Evolutionary conservation across 2,888 invertebrate genomes (phyloP), one percentile per base, ranked within the genome.

Genomic region (Sympetrum striolatum): DNA sequence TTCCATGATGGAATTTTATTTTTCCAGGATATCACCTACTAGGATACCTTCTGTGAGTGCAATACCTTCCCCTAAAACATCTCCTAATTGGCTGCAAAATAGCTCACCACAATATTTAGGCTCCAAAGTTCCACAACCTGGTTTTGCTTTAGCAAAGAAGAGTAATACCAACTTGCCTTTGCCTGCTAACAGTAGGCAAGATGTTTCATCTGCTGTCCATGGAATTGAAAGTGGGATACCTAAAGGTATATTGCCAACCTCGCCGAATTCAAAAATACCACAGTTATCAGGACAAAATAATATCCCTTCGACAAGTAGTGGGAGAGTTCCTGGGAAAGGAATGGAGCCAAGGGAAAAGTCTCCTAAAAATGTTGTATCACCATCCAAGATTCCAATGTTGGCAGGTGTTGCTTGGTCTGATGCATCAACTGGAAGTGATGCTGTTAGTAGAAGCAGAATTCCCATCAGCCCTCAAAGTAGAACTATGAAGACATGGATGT

Each of bases 401-500:
- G 15, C 73, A 31, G 22, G 10, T n/a, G 2, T 53, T 25, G n/a
- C 58, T n/a, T 53, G 80, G 37, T 53, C 44, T 6, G 90, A 81
- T 6, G 35, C 37, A 10, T 35, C 90, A 53, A 48, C 53, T 35
- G 80, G 18, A 3, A 39, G 22, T 22, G 90, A 80, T 10, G 44
- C n/a, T 18, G 31, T 44, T 3, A 35, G 5, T 53, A 90, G 35
- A 58, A 80, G 80, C 80, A 80, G 81, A 90, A 90, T 81, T 35
- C 80, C 80, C 3, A 48, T 60, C 14, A 81, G 90, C 22, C 60
- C 60, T 37, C 90, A 90, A 37, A 81, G 90, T 18, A 90, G 73
- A 80, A 58, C 86, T 12, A 14, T 48, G 10, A 86, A 86, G 58
- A 86, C n/a, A 58, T 95, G 95, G 95, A 94, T 95, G 92, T 95